Base-by-base conservation (phyloP, 2,888 invertebrate species). In the Matsumyia berberina region DNA sequence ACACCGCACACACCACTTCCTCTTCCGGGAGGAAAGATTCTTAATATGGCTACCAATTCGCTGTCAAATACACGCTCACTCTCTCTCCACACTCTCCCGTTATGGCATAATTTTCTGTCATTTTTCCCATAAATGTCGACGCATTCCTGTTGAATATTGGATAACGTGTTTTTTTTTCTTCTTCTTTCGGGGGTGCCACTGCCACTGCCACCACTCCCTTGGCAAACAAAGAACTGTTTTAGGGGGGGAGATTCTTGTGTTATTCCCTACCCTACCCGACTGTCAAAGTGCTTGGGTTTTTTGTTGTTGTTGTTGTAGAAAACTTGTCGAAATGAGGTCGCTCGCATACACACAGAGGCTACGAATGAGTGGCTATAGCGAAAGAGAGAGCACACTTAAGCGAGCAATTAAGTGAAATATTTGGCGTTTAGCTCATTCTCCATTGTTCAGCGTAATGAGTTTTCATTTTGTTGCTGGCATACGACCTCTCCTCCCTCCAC, bases 391-490 rank as follows among this genome's bases (percentile, higher is more conserved):
- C 46, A 58, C 73, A 79, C 79, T 79, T 66, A 57, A 33, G 80
- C 73, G 74, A 74, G 80, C 80, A 80, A 74, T 80, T 74, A 80
- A 80, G 80, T 80, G 67, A 80, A 80, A 76, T 81, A 76, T 81
- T 81, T 81, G 81, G 70, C 70, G 64, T 70, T 81, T 77, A 81
- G 70, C 69, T 70, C 77, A 64, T 77, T 77, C 70, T 64, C 77
- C 69, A 81, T 81, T 81, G 64, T 81, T 81, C 70, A 49, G 15
- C 64, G 76, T 70, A 76, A 76, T 76, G 76, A 76, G 81, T 70
- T 70, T 79, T 66, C 57, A 64, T 72, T 74, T 69, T 62, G 55
- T 69, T 79, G 1, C 4, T 42, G 42, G 37, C 51, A 44, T 57
- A 24, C n/a, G n/a, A n/a, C 57, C 49, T n/a, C 33, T 39, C 29